Percentiles rank a stretch among this genome's conserved stretches.
Conservation (phyloP, 2,797 vertebrate genomes). For the Gymnocypris eckloni region DNA sequence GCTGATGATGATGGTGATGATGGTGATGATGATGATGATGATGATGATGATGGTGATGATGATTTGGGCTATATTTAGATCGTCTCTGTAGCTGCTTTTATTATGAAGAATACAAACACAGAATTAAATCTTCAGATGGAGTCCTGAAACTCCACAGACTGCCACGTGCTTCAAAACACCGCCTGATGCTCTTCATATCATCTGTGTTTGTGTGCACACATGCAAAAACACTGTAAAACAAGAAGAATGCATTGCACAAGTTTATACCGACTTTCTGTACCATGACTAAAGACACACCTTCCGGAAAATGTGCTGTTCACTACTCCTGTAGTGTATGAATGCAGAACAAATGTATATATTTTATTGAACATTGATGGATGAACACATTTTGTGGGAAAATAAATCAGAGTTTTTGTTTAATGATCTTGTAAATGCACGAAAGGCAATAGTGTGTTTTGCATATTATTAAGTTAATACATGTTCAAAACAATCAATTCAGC, state of each 20-base stretch:
- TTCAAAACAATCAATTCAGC: too few relatives aligned
- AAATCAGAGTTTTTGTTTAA: too few relatives aligned
- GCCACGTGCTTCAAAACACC: not conserved
- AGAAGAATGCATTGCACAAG: not conserved
- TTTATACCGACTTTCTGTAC: not conserved
- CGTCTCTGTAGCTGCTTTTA: not conserved
- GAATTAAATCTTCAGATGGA: not conserved
- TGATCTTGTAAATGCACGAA: too few relatives aligned
- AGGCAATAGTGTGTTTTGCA: too few relatives aligned
- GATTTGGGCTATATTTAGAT: constrained; percentile 35
- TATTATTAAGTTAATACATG: too few relatives aligned
- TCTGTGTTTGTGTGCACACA: not conserved
- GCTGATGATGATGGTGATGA: too few relatives aligned
- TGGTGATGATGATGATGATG: too few relatives aligned
- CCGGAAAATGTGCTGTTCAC: not conserved
- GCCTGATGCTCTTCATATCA: not conserved
- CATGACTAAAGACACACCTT: not conserved
- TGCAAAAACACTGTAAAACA: not conserved
- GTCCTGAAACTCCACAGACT: not conserved
- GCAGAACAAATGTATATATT: too few relatives aligned
- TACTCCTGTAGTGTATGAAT: too few relatives aligned
- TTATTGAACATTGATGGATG: too few relatives aligned
- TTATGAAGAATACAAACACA: not conserved
- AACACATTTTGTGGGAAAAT: too few relatives aligned
- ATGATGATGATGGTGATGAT: not conserved